phyloP scores from a whole-genome alignment of 2,797 vertebrate genomes.

The Pseudotriccus pelzelni region DNA sequence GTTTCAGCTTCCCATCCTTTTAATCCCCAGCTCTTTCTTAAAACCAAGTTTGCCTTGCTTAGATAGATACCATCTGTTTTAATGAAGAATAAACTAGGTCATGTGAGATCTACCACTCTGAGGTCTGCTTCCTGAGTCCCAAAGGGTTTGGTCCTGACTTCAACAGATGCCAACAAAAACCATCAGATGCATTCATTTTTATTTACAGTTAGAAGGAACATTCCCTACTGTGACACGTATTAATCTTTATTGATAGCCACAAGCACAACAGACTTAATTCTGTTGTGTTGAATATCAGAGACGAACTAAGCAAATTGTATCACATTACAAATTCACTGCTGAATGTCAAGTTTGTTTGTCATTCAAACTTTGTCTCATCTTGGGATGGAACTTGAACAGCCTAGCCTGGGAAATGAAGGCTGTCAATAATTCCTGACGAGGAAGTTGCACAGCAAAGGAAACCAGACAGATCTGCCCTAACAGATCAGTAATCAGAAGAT shows the following conservation, averaged over 20 bases:
- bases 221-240: not conserved
- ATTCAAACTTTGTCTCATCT: not conserved
- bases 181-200: not conserved
- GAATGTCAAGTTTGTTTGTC: not conserved
- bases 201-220: not conserved
- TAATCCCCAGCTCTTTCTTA: slow-evolving; percentile 7
- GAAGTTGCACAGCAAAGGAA: not conserved
- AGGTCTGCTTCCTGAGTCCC: not conserved
- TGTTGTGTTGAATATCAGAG: not conserved
- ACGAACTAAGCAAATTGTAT: not conserved
- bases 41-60: slow-evolving; percentile 25
- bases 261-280: not conserved
- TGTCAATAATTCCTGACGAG: not conserved
- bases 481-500: not conserved
- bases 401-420: not conserved
- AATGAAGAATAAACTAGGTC: slow-evolving; percentile 49
- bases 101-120: not conserved
- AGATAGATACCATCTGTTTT: slow-evolving; percentile 48
- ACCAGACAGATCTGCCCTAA: not conserved
- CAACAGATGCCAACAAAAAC: slow-evolving; percentile 26
- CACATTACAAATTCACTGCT: not conserved
- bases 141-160: not conserved
- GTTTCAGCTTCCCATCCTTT: slow-evolving; percentile 1
- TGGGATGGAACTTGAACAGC: not conserved
- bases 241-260: not conserved